Base-by-base conservation (phyloP, 2,888 invertebrate genomes). In the Arrhopalites spinosus region DNA sequence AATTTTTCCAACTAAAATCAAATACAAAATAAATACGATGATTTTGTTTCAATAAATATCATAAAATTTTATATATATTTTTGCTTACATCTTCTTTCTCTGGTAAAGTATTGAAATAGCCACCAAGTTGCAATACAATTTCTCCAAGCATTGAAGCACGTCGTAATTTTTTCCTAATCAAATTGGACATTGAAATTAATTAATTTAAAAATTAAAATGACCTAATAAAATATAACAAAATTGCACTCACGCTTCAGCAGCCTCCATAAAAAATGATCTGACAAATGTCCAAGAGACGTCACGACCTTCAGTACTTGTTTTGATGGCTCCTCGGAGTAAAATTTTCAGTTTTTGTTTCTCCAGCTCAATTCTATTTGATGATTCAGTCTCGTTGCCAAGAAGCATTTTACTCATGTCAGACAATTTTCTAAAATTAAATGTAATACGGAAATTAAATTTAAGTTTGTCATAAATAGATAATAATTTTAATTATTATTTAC, bases 1-100 rank as follows among this genome's bases (percentile, higher is more conserved):
- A 74, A 74, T 23, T 36, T 47, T 43, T 68, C 74, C 36, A 74
- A 36, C 74, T 74, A 30, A 1, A 74, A 69, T 25, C 3, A 25
- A 69, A 23, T 50, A 20, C 20, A 67, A 63, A 29, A n/a, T n/a
- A 63, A 63, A 15, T 15, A 53, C 3, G 3, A 8, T 17, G 17
- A 53, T 23, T 8, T 53, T 53, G 23, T 3, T 56, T 56, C n/a
- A 17, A 56, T 56, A 15, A n/a, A 56, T 56, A n/a, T 15, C 7
- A 17, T 7, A 56, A 7, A 15, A 7, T 56, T 56, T 56, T 56
- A 20, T 20, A 25, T 2, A 61, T 7, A 61, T 5, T 61, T 15
- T 25, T 25, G 5, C 66, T 47, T 11, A 73, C 73, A 7, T 74
- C 74, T 25, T 13, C 23, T 13, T 53, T 29, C 23, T 74, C 74